Conservation (phyloP, 1,140 invertebrate species). For the Tetramorium alpestre region DNA sequence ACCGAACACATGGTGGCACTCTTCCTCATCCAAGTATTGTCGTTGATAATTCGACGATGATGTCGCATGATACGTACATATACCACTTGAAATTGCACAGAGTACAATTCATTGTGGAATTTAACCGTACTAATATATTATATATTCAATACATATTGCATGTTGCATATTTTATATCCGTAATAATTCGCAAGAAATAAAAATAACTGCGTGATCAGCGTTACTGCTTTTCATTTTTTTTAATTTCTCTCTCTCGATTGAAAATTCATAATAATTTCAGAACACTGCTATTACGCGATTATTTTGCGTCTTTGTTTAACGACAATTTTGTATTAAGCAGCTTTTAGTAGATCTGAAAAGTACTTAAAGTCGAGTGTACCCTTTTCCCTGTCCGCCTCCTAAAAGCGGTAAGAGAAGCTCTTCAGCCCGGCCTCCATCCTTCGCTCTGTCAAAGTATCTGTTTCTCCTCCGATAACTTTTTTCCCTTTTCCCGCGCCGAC, state of each 20-base stretch:
- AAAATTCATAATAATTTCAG: neutral
- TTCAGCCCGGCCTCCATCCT: slow-evolving; percentile 28
- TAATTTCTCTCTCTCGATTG: neutral
- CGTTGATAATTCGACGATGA: slow-evolving; percentile 50
- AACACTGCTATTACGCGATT: neutral
- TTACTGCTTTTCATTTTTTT: neutral
- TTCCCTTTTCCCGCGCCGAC: slow-evolving; percentile 30
- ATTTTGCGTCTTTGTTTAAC: slow-evolving; percentile 67
- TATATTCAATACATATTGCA: slow-evolving; percentile 1
- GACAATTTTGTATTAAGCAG: slow-evolving; percentile 72
- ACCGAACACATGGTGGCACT: slow-evolving; percentile 42
- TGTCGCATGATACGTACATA: neutral
- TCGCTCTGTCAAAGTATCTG: slow-evolving; percentile 67
- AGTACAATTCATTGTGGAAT: slow-evolving; percentile 13
- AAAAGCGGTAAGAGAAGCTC: slow-evolving; percentile 36
- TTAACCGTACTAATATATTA: slow-evolving; percentile 25
- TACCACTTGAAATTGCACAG: slow-evolving; percentile 27
- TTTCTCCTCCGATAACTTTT: slow-evolving; percentile 71
- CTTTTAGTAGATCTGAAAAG: slow-evolving; percentile 76
- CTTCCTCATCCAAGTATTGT: slow-evolving; percentile 57
- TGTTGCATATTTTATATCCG: neutral
- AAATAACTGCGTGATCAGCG: neutral
- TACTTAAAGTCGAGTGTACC: slow-evolving; percentile 75
- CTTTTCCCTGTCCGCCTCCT: slow-evolving; percentile 58
- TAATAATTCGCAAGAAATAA: slow-evolving; percentile 6